Base-by-base conservation (phyloP, 2,113 vertebrate species). In the Coryphaenoides rupestris region DNA sequence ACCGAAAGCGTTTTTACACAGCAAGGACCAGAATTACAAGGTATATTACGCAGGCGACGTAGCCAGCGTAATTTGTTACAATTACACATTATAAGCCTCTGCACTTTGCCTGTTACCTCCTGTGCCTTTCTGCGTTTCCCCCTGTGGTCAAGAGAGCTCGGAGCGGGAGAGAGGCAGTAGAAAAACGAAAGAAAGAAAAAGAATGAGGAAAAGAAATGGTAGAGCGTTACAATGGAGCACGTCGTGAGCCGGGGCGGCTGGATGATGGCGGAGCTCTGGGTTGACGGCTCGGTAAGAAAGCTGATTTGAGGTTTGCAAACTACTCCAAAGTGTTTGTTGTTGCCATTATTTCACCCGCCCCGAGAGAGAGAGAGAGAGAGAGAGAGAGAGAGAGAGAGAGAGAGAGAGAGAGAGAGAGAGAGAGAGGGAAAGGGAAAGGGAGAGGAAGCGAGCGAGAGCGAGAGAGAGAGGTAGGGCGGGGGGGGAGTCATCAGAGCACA, bases 291-390 rank as follows among this genome's bases (percentile, higher is more conserved):
- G 1, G 69, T 58, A 66, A 80, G 69, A 79, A 83, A 80, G 82
- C 61, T 65, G 82, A 85, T 81, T 86, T 87, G 3, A 49, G 15
- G 3, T 72, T 73, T 80, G 72, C 19, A 3, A 85, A 70, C 76
- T 75, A 68, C 76, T 82, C 76, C 62, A 57, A 81, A 83, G 77
- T 83, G 80, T 76, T 75, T 84, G 71, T 78, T 82, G 75, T 16
- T 46, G 66, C 79, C 83, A 85, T 87, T 84, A 84, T n/a, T 85
- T 89, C 82, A 87, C 78, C 68, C 21, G 24, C 78, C 85, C 68
- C 17, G 21, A 67, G 33, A 65, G 55, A 64, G 55, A 72, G 65
- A 74, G 68, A 55, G 28, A 61, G 58, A 46, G 66, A 24, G 50
- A 60, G 65, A 16, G 46, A 47, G 46, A 47, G 46, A 47, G 47